These are phyloP conservation scores for Orbicella faveolata DNA, from an alignment of 64 coral and sea anemone species.

Conservation along the genomic window DNA sequence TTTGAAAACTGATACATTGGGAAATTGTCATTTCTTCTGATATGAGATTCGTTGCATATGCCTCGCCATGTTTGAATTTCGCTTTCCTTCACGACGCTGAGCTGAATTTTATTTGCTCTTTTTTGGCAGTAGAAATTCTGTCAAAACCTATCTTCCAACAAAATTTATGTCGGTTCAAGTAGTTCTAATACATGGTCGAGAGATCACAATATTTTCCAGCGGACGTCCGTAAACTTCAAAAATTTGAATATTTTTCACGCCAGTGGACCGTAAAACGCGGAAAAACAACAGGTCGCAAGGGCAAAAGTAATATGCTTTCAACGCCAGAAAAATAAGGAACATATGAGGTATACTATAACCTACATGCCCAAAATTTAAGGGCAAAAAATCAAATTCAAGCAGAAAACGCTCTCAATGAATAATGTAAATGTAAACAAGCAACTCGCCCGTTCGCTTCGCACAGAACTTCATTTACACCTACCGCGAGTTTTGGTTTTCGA, in stretches of 20 bases:
- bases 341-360: neutral
- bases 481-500: neutral
- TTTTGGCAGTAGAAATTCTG: neutral
- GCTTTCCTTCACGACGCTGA: neutral
- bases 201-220: slow-evolving; percentile 16
- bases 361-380: neutral
- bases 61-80: slow-evolving; percentile 25
- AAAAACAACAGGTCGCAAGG: neutral
- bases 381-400: slow-evolving; percentile 19
- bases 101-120: neutral
- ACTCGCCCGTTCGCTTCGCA: neutral
- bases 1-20: neutral
- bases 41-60: neutral
- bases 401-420: slow-evolving; percentile 26
- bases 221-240: neutral
- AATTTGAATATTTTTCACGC: slow-evolving; percentile 19
- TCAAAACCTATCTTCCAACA: neutral
- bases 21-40: neutral
- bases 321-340: neutral
- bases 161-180: neutral
- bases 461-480: neutral
- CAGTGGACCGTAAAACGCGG: slow-evolving; percentile 7
- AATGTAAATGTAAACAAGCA: slow-evolving; percentile 49
- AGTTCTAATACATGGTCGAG: neutral
- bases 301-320: neutral